phyloP scores from a whole-genome alignment of 2,113 vertebrate species.

The Rhadina sibilatrix region DNA sequence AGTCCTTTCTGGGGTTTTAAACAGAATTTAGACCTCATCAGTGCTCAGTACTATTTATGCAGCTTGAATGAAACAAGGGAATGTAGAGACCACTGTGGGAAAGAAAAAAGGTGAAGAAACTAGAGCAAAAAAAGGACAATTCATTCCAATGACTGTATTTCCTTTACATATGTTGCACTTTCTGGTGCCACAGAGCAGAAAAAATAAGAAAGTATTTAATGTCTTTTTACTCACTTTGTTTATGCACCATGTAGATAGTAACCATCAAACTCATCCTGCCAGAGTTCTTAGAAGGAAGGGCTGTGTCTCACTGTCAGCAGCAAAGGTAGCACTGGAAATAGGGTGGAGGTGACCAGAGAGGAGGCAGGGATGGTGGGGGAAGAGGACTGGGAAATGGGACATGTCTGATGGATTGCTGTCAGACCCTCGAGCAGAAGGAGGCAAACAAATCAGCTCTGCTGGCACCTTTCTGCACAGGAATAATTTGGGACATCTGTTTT shows the following conservation, averaged over 20 bases:
- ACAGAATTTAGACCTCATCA: neutral
- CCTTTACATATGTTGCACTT: neutral
- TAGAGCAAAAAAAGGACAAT: neutral
- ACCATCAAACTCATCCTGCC: neutral
- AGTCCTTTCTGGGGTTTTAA: slow-evolving; percentile 2
- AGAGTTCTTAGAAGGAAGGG: neutral
- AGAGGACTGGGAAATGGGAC: neutral
- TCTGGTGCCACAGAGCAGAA: neutral
- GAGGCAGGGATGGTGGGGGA: neutral
- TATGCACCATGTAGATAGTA: neutral
- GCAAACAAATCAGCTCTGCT: neutral
- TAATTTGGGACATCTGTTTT: neutral
- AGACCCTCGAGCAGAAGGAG: neutral
- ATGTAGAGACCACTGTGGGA: neutral
- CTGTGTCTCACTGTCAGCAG: neutral
- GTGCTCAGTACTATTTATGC: neutral
- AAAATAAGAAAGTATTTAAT: neutral
- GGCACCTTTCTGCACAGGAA: neutral
- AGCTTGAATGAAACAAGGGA: neutral
- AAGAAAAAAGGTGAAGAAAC: neutral
- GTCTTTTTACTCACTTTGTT: neutral
- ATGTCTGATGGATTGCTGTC: neutral
- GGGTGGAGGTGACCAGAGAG: neutral
- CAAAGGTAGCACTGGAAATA: neutral
- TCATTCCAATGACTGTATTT: neutral